These are phyloP conservation scores for Platichthys stellatus DNA, from an alignment of 2,113 vertebrate genomes.

Conservation along the genomic window DNA sequence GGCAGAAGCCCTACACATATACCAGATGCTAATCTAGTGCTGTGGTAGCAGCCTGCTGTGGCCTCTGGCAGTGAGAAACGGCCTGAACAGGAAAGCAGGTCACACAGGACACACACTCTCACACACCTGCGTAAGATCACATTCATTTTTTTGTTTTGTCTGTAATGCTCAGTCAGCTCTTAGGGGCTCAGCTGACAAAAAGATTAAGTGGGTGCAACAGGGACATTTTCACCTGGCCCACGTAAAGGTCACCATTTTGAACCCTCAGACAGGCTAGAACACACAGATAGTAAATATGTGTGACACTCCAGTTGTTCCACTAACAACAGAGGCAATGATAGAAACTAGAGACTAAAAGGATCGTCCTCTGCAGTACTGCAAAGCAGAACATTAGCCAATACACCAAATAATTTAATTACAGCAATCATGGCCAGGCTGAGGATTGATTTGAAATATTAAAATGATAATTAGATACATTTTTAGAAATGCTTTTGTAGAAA, in stretches of 20 bases:
- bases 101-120: slow-evolving; percentile 27
- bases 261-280: background rate
- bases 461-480: background rate
- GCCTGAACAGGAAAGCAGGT: slow-evolving; percentile 32
- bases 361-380: background rate
- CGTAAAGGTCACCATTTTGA: background rate
- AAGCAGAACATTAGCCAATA: background rate
- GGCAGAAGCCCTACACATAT: slow-evolving; percentile 17
- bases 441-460: background rate
- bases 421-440: background rate
- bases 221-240: slow-evolving; percentile 20
- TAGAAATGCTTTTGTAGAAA: background rate
- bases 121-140: slow-evolving; percentile 26
- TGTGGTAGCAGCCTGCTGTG: slow-evolving; percentile 26
- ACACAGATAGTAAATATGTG: background rate
- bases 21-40: slow-evolving; percentile 41
- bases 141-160: slow-evolving; percentile 12
- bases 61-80: slow-evolving; percentile 31
- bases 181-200: background rate
- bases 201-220: slow-evolving; percentile 22
- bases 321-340: background rate
- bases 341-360: background rate
- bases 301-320: background rate
- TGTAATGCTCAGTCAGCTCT: slow-evolving; percentile 22
- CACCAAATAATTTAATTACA: background rate